These are phyloP conservation scores for Epizoanthus ramosus DNA, from an alignment of 92 coral and sea anemone genomes.

Conservation along the genomic window DNA sequence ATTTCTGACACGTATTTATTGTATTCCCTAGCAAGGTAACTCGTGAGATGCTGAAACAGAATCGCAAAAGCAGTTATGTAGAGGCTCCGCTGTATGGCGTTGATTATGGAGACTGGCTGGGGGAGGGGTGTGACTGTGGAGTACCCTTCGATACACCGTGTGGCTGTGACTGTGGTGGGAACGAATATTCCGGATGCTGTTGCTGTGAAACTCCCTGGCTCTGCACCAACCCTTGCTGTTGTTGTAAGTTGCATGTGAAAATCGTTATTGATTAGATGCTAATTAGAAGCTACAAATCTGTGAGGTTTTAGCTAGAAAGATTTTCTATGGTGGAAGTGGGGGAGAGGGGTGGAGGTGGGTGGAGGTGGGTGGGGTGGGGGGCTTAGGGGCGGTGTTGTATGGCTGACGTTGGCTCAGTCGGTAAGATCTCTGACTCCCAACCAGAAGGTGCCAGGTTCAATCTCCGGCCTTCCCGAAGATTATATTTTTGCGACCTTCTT, in stretches of 20 bases:
- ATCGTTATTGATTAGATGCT: neutral
- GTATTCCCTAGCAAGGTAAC: neutral
- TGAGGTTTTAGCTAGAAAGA: neutral
- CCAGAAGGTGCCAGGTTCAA: too few relatives aligned
- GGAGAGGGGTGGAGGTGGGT: too few relatives aligned
- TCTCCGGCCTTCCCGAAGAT: too few relatives aligned
- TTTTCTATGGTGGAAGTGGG: neutral
- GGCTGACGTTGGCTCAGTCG: too few relatives aligned
- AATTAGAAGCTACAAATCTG: neutral
- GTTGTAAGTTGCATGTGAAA: slow-evolving; percentile 26
- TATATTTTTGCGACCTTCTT: too few relatives aligned
- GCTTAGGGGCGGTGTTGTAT: too few relatives aligned
- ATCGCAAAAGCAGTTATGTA: neutral
- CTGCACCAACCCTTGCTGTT: slow-evolving; percentile 25
- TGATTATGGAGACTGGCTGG: slow-evolving; percentile 5
- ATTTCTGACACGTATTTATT: neutral
- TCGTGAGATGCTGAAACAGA: neutral
- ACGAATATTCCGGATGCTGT: slow-evolving; percentile 37
- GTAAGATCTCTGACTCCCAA: too few relatives aligned
- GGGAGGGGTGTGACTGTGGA: neutral
- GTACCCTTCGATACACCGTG: neutral
- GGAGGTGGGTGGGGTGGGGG: too few relatives aligned
- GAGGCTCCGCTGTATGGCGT: slow-evolving; percentile 1
- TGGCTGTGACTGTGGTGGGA: neutral
- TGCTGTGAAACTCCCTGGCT: slow-evolving; percentile 2